These are phyloP conservation scores for Oophaga pumilio DNA, from an alignment of 2,113 vertebrate genomes.

Conservation along the genomic window DNA sequence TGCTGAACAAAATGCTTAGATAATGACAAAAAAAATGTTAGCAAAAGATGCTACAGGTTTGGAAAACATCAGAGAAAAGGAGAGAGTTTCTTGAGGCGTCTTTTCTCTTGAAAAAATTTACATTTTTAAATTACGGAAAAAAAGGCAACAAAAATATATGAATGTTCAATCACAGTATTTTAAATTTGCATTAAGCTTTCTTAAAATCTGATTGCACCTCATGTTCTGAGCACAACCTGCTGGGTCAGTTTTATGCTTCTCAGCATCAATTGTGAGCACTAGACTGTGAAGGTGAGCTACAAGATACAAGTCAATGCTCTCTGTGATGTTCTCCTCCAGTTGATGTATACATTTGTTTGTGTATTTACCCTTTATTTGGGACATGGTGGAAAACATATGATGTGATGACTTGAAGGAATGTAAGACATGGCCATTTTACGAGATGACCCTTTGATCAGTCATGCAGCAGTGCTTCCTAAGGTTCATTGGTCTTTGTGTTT, in stretches of 20 bases:
- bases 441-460: conserved; percentile 36
- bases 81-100: too few relatives aligned
- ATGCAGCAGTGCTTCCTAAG: conserved; percentile 17
- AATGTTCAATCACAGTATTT: background rate
- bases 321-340: background rate
- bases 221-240: background rate
- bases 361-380: conserved; percentile 31
- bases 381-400: conserved; percentile 5
- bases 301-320: background rate
- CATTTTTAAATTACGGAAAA: too few relatives aligned
- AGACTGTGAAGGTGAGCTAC: background rate
- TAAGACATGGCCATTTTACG: conserved; percentile 21
- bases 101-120: too few relatives aligned
- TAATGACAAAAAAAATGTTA: too few relatives aligned
- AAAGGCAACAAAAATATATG: background rate
- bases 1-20: too few relatives aligned
- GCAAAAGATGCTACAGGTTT: too few relatives aligned
- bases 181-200: background rate
- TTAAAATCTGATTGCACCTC: background rate
- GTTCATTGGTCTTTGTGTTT: conserved; percentile 31
- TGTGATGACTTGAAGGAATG: conserved; percentile 37
- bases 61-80: background rate
- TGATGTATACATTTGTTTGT: conserved; percentile 30
- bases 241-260: background rate
- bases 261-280: background rate